phyloP scores from a whole-genome alignment of 1,140 invertebrate species.

The Camponotus pennsylvanicus region DNA sequence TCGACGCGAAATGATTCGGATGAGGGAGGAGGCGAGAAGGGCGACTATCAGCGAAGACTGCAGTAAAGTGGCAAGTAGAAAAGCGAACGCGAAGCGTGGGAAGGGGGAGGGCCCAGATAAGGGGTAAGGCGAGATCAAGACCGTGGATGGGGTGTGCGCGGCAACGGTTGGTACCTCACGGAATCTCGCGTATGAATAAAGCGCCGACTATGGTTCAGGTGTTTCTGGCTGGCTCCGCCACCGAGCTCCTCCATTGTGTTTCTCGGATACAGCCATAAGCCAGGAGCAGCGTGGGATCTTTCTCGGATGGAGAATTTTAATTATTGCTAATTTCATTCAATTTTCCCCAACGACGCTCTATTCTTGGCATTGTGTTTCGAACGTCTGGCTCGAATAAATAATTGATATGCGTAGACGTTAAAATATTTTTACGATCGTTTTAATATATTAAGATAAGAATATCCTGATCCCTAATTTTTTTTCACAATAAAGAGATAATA shows the following conservation, averaged over 20 bases:
- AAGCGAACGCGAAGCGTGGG: constrained; percentile 33
- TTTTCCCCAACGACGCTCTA: background rate
- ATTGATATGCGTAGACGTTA: background rate
- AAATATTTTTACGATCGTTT: background rate
- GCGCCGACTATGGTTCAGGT: constrained; percentile 58
- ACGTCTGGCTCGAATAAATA: background rate
- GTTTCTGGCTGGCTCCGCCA: constrained; percentile 28
- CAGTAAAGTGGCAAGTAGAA: constrained; percentile 55
- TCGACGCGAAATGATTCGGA: constrained; percentile 70
- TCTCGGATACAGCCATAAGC: background rate
- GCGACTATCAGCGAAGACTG: constrained; percentile 36
- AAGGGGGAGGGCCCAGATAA: constrained; percentile 11
- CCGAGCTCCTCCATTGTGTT: constrained; percentile 24
- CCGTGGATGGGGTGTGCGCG: constrained; percentile 39
- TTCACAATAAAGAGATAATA: background rate
- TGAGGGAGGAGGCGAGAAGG: constrained; percentile 44
- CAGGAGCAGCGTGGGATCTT: constrained; percentile 22
- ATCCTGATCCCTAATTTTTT: background rate
- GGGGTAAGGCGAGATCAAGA: constrained; percentile 60
- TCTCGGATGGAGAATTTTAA: constrained; percentile 8
- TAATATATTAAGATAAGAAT: background rate
- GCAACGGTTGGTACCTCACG: constrained; percentile 41
- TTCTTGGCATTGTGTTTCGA: background rate
- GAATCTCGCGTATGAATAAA: constrained; percentile 63
- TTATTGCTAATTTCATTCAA: constrained; percentile 16